phyloP scores from a whole-genome alignment of 2,888 invertebrate genomes.

The Eupithecia tripunctaria region DNA sequence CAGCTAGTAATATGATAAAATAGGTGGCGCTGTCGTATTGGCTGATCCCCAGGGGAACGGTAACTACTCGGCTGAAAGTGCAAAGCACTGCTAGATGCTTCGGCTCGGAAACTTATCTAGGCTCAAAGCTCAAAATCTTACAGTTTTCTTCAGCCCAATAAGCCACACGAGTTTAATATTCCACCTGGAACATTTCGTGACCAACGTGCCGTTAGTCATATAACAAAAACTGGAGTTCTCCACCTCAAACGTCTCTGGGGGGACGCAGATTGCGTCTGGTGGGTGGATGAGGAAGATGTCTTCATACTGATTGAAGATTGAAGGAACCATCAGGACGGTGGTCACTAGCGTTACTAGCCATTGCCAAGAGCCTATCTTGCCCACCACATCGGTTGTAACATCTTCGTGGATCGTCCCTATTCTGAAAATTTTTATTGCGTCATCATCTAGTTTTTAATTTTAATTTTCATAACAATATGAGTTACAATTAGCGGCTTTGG shows the following conservation, averaged over 20 bases:
- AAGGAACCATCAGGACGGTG: conserved; percentile 59
- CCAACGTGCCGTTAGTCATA: conserved; percentile 56
- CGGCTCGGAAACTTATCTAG: neutral
- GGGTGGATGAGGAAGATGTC: conserved; percentile 68
- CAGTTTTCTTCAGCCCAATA: conserved; percentile 71
- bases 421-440: conserved; percentile 47
- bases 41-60: too few species aligned
- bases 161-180: conserved; percentile 67
- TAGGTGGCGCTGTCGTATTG: too few species aligned
- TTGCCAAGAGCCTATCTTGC: conserved; percentile 75
- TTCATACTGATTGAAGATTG: conserved; percentile 69
- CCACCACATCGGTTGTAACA: conserved; percentile 75
- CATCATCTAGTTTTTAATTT: too few species aligned
- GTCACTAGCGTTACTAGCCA: conserved; percentile 70
- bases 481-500: too few species aligned
- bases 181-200: conserved; percentile 63
- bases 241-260: conserved; percentile 51
- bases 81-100: too few species aligned
- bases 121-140: conserved; percentile 48
- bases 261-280: conserved; percentile 57
- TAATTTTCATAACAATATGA: too few species aligned
- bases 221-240: conserved; percentile 63
- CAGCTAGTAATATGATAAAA: too few species aligned
- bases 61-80: too few species aligned
- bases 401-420: conserved; percentile 77